These are phyloP conservation scores for Litocranius walleri DNA, from an alignment of 2,113 vertebrate genomes.

Conservation along the genomic window DNA sequence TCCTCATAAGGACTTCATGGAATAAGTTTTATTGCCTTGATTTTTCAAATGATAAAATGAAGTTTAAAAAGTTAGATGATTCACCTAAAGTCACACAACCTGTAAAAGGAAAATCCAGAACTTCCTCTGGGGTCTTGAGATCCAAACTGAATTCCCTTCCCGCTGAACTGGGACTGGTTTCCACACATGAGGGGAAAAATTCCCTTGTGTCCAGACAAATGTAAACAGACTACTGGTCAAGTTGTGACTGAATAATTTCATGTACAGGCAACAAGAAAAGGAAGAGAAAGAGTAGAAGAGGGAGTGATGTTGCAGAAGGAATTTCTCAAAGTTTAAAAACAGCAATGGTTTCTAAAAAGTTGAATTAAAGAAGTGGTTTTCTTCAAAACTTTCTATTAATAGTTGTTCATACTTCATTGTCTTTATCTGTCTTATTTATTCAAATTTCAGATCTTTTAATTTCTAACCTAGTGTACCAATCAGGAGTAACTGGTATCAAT, in stretches of 20 bases:
- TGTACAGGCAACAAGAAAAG: not conserved
- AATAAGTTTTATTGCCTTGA: not conserved
- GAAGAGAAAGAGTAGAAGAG: not conserved
- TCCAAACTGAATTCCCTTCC: not conserved
- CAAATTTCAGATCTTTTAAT: not conserved
- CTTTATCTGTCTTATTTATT: not conserved
- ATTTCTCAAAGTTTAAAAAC: not conserved
- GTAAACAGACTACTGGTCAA: not conserved
- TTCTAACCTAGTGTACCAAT: not conserved
- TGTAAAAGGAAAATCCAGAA: not conserved
- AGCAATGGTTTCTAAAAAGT: not conserved
- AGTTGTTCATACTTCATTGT: not conserved
- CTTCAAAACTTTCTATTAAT: not conserved
- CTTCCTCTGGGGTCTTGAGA: not conserved
- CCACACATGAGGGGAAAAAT: not conserved
- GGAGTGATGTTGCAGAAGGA: not conserved
- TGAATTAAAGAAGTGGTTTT: constrained; percentile 3
- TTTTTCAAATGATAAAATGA: not conserved
- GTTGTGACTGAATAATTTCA: not conserved
- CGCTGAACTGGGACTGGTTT: not conserved
- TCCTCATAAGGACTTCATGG: not conserved
- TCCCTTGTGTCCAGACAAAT: not conserved
- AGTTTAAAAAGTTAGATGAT: not conserved
- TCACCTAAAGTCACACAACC: not conserved
- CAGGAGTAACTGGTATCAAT: not conserved